A percentile compares a stretch with the other conserved stretches of the same genome.
phyloP scores from a whole-genome alignment of 2,888 invertebrate genomes.

The Rhagium mordax region DNA sequence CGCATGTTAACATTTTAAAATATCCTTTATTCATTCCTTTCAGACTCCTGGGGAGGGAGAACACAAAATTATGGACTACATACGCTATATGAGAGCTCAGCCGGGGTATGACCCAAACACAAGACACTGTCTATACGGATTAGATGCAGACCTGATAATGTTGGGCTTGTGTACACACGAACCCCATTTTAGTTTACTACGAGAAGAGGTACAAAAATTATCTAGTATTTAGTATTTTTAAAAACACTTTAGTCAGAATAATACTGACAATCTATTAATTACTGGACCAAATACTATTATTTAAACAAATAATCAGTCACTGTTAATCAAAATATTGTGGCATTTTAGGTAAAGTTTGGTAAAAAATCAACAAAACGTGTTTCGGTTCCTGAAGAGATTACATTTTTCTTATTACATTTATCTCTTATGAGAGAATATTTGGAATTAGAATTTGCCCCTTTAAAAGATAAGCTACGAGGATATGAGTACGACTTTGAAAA shows the following conservation, averaged over 20 bases:
- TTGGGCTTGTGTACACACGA: constrained; percentile 96
- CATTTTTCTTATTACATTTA: constrained; percentile 93
- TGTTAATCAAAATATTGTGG: too few relatives aligned
- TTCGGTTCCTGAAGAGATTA: constrained; percentile 88
- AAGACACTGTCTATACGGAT: constrained; percentile 95
- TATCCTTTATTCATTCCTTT: not conserved
- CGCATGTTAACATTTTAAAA: too few relatives aligned
- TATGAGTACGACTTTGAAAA: constrained; percentile 90
- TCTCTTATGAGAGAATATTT: constrained; percentile 94
- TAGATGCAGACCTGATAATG: constrained; percentile 99
- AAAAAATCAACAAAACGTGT: constrained; percentile 77
- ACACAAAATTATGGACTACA: constrained; percentile 99
- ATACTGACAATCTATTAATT: too few relatives aligned
- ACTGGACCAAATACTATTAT: too few relatives aligned
- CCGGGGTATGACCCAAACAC: constrained; percentile 92
- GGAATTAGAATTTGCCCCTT: constrained; percentile 86
- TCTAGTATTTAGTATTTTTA: too few relatives aligned
- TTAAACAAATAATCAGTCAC: too few relatives aligned
- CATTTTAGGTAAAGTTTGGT: constrained; percentile 81
- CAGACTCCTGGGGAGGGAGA: constrained; percentile 98
- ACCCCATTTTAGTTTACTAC: constrained; percentile 92
- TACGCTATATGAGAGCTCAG: constrained; percentile 88
- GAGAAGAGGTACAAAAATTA: constrained; percentile 84
- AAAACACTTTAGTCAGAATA: too few relatives aligned
- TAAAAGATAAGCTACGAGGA: constrained; percentile 76